Percentiles rank a stretch among this genome's conserved stretches.
Evolutionary conservation across 2,797 vertebrate genomes (phyloP).

Genomic region (Pseudomugil gertrudae): DNA sequence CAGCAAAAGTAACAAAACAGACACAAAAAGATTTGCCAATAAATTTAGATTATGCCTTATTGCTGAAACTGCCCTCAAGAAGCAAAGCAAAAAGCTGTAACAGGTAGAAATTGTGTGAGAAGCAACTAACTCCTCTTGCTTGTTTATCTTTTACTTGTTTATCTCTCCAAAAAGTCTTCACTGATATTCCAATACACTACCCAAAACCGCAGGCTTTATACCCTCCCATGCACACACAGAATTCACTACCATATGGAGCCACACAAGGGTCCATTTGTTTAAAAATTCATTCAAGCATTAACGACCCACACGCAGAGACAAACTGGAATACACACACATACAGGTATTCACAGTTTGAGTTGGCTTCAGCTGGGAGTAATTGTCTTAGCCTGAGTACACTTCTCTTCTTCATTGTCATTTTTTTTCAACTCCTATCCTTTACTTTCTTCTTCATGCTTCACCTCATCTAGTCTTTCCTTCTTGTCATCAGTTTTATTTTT

Average conservation of each 20-base stretch:
- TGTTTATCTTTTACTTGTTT: too few species aligned
- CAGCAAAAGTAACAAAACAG: too few species aligned
- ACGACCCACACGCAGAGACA: slow-evolving; percentile 3
- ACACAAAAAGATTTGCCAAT: too few species aligned
- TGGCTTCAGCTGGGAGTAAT: slow-evolving; percentile 55
- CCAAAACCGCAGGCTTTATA: background rate
- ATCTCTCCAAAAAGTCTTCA: too few species aligned
- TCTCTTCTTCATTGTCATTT: slow-evolving; percentile 33
- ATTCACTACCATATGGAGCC: background rate
- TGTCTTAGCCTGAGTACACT: slow-evolving; percentile 45
- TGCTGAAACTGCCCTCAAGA: too few species aligned
- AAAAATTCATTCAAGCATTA: slow-evolving; percentile 5
- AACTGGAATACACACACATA: background rate
- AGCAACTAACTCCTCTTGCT: too few species aligned
- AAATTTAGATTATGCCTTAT: too few species aligned
- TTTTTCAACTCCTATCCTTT: slow-evolving; percentile 19
- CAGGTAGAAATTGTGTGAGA: too few species aligned
- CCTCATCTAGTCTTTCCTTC: slow-evolving; percentile 18
- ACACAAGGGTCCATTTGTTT: background rate
- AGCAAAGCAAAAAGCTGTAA: too few species aligned
- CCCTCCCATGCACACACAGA: too few species aligned
- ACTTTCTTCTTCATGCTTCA: slow-evolving; percentile 17
- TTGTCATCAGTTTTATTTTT: background rate
- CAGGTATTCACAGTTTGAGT: slow-evolving; percentile 47
- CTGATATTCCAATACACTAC: too few species aligned